Evolutionary conservation across 2,888 invertebrate species (phyloP).

Genomic region (Encarsia formosa): DNA sequence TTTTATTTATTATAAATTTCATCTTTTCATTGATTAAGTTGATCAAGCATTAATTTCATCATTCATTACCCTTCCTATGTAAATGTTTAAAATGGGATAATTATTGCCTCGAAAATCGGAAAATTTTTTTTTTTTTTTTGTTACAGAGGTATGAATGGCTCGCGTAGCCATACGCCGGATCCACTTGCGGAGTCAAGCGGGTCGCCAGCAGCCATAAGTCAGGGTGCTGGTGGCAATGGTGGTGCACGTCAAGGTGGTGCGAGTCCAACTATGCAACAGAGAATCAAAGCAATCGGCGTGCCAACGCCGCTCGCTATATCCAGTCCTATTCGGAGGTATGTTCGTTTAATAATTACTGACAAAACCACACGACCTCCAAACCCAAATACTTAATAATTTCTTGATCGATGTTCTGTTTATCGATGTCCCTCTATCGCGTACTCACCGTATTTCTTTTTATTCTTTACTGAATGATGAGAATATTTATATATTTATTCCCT

Average conservation of each 20-base stretch:
- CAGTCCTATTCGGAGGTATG: slow-evolving; percentile 83
- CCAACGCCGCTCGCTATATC: slow-evolving; percentile 83
- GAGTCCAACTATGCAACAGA: slow-evolving; percentile 85
- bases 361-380: not conserved
- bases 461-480: not conserved
- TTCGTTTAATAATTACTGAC: slow-evolving; percentile 15
- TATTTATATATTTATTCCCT: slow-evolving; percentile 9
- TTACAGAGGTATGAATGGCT: slow-evolving; percentile 62
- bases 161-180: slow-evolving; percentile 61
- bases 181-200: slow-evolving; percentile 58
- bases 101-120: too few relatives aligned
- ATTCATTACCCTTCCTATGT: too few relatives aligned
- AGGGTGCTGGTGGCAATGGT: slow-evolving; percentile 33
- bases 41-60: too few relatives aligned
- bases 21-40: too few relatives aligned
- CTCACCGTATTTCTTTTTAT: not conserved
- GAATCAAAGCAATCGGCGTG: slow-evolving; percentile 84
- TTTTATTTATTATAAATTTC: too few relatives aligned
- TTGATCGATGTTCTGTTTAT: slow-evolving; percentile 30
- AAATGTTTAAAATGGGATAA: too few relatives aligned
- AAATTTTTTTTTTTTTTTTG: too few relatives aligned
- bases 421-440: slow-evolving; percentile 20
- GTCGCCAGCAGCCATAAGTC: slow-evolving; percentile 42
- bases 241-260: slow-evolving; percentile 53
- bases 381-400: not conserved